Evolutionary conservation across 1,140 invertebrate species (phyloP), one percentile per base, ranked within the genome.

Genomic region (Saccostrea cuccullata): DNA sequence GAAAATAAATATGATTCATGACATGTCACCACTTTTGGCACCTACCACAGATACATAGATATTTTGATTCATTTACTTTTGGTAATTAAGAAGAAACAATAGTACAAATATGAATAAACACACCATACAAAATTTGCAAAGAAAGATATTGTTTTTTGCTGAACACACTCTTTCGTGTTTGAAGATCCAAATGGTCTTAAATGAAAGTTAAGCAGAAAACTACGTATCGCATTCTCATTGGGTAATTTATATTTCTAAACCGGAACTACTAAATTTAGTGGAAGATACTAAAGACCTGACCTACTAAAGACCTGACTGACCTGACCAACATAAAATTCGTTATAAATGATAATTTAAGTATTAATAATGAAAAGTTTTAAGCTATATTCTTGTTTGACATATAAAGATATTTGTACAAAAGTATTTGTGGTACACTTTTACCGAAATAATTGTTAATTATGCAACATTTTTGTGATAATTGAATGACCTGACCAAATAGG

Each of bases 1-100:
- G n/a, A 90, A 91, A 89, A 90, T 91, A 91, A 89, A 90, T 70
- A 90, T 91, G 88, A 91, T 85, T 87, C 91, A 90, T 86, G 55
- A 82, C 82, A 64, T 20, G 67, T 30, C 55, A 77, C 55, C 47
- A 40, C 23, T 86, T 86, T 15, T 70, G 40, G 36, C 15, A 23
- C 12, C 23, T 56, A 30, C 40, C 6, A 55, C 17, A n/a, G 40
- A 86, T 26, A 70, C 56, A 15, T 30, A 0, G 30, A 30, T 30
- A 12, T 36, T 73, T 73, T 73, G n/a, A 11, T 12, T 73, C 12
- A 73, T 9, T 47, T 47, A 30, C 15, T 15, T 64, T 73, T 30
- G 23, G 13, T 36, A 13, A 12, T 36, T 30, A 40, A 17, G 9
- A 73, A 15, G 13, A 73, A 23, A 73, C 11, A 30, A 30, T 30